A percentile compares a stretch with the other conserved stretches of the same genome.
phyloP scores from a whole-genome alignment of 1,140 invertebrate species.

The Dreissena polymorpha region DNA sequence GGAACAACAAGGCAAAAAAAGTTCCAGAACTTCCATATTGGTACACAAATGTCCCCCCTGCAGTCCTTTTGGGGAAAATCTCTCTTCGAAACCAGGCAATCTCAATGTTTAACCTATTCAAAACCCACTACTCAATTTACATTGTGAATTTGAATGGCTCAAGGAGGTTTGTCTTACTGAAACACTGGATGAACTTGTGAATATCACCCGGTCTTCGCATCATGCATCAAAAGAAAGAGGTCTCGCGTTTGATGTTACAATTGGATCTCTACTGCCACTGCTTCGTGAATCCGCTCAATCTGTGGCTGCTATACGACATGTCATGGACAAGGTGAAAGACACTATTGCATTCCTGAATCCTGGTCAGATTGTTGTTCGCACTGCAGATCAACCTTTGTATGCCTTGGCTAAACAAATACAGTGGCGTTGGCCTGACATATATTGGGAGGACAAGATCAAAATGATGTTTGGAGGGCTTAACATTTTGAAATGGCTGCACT shows the following conservation, averaged over 20 bases:
- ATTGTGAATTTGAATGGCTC: constrained; percentile 38
- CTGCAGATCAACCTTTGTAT: constrained; percentile 62
- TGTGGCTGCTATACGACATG: constrained; percentile 56
- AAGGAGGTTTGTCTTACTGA: constrained; percentile 1
- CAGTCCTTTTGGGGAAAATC: constrained; percentile 27
- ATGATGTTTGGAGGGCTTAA: constrained; percentile 51
- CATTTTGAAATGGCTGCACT: constrained; percentile 44
- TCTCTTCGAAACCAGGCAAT: no score
- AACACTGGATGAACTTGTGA: background rate
- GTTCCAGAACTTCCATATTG: constrained; percentile 29
- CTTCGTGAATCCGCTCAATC: constrained; percentile 51
- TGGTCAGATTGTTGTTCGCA: constrained; percentile 55
- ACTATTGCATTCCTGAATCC: constrained; percentile 59
- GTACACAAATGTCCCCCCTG: constrained; percentile 42
- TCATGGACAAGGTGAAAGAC: constrained; percentile 59
- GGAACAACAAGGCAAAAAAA: constrained; percentile 7
- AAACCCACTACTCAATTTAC: background rate
- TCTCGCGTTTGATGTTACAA: constrained; percentile 2
- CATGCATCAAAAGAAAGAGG: constrained; percentile 7
- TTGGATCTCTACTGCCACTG: constrained; percentile 48
- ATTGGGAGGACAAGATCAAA: constrained; percentile 59
- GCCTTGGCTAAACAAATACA: constrained; percentile 61
- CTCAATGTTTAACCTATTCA: no score
- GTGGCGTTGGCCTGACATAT: constrained; percentile 59
- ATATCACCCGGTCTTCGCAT: constrained; percentile 16